Evolutionary conservation across 2,797 vertebrate species (phyloP).

Genomic region (Erethizon dorsatum): DNA sequence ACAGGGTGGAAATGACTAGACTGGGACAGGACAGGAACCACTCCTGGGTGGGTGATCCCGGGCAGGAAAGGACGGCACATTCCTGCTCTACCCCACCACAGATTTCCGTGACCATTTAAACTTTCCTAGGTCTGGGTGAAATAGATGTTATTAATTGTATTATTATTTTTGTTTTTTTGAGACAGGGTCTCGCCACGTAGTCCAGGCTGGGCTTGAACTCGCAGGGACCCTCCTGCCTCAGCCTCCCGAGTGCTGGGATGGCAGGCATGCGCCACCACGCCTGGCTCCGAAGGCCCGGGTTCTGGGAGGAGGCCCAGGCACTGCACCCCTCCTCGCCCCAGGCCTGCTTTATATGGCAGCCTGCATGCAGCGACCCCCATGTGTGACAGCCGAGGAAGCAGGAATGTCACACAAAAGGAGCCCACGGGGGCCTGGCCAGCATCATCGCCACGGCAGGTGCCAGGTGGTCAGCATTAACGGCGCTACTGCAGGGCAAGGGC

Average conservation of each 20-base stretch:
- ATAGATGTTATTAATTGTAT: neutral
- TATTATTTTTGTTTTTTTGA: neutral
- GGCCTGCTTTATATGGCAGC: constrained; percentile 77
- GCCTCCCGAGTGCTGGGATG: neutral
- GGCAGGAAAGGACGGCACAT: neutral
- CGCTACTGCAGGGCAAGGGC: neutral
- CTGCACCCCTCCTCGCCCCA: neutral
- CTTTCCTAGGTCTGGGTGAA: neutral
- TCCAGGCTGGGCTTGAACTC: neutral
- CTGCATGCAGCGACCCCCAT: constrained; percentile 43
- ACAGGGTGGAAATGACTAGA: neutral
- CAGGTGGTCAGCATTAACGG: constrained; percentile 79
- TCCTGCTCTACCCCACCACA: neutral
- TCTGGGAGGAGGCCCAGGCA: neutral
- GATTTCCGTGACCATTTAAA: neutral
- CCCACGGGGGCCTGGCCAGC: constrained; percentile 75
- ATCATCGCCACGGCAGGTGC: constrained; percentile 78
- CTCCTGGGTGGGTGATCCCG: neutral
- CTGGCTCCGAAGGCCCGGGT: neutral
- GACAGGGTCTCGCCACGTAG: neutral
- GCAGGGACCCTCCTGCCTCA: neutral
- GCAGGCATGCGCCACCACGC: neutral
- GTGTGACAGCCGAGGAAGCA: constrained; percentile 61
- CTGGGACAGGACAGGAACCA: neutral
- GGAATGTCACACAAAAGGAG: constrained; percentile 78